Evolutionary conservation across 1,140 invertebrate species (phyloP).

Genomic region (Pseudomyrmex sp.): DNA sequence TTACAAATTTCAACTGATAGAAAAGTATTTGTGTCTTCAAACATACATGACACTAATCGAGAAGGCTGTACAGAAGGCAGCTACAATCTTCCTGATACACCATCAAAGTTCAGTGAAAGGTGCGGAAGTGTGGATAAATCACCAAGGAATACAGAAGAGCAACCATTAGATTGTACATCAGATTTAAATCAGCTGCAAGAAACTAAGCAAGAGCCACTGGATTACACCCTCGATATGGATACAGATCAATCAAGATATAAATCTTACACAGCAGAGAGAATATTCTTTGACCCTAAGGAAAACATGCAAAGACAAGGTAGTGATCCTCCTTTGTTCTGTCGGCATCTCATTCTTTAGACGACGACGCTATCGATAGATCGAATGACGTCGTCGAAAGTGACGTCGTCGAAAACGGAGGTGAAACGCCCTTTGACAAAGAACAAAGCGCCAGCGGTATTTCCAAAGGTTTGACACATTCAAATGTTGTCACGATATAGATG

Average conservation of each 20-base stretch:
- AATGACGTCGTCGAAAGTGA: slow-evolving; percentile 46
- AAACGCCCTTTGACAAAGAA: slow-evolving; percentile 53
- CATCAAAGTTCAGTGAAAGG: slow-evolving; percentile 28
- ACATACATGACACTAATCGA: slow-evolving; percentile 34
- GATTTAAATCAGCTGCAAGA: slow-evolving; percentile 59
- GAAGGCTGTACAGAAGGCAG: slow-evolving; percentile 35
- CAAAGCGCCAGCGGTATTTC: slow-evolving; percentile 46
- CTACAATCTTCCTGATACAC: slow-evolving; percentile 43
- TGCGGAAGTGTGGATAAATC: slow-evolving; percentile 40
- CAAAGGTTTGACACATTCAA: slow-evolving; percentile 64
- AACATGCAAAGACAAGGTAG: slow-evolving; percentile 67
- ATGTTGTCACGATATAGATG: slow-evolving; percentile 50
- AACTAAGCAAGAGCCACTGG: slow-evolving; percentile 67
- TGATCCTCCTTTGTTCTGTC: slow-evolving; percentile 13
- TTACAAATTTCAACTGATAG: background rate
- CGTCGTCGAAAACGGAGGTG: slow-evolving; percentile 33
- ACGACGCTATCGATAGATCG: slow-evolving; percentile 51
- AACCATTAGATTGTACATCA: slow-evolving; percentile 75
- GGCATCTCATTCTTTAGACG: slow-evolving; percentile 40
- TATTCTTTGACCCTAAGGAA: slow-evolving; percentile 58
- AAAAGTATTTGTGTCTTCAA: background rate
- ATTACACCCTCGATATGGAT: slow-evolving; percentile 72
- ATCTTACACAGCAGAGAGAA: slow-evolving; percentile 43
- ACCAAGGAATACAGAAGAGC: slow-evolving; percentile 58
- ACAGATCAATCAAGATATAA: slow-evolving; percentile 50